These are phyloP conservation scores for Excalfactoria chinensis DNA, from an alignment of 2,113 vertebrate genomes.

Conservation along the genomic window DNA sequence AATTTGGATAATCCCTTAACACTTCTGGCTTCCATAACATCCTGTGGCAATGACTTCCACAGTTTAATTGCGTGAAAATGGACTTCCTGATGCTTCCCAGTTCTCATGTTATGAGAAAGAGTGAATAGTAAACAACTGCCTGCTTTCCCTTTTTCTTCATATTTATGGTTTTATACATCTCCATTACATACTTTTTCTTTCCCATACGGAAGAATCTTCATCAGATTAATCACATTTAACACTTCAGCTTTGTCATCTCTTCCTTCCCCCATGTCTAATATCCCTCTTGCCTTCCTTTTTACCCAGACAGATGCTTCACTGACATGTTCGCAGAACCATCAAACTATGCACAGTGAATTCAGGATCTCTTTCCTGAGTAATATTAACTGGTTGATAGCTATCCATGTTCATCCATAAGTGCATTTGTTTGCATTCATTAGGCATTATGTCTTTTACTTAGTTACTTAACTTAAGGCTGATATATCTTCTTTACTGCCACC, in stretches of 20 bases:
- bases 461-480: background rate
- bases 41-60: conserved; percentile 59
- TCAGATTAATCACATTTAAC: background rate
- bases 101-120: background rate
- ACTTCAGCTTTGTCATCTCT: background rate
- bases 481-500: background rate
- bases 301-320: background rate
- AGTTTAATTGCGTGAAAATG: background rate
- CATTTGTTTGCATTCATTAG: background rate
- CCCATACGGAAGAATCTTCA: background rate
- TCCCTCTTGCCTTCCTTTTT: background rate
- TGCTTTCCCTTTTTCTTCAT: background rate
- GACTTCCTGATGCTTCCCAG: conserved; percentile 15
- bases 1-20: conserved; percentile 46
- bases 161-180: background rate
- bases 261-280: background rate
- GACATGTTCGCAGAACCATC: background rate
- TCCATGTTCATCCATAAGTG: background rate
- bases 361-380: background rate
- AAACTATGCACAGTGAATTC: background rate
- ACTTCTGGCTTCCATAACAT: conserved; percentile 36
- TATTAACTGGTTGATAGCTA: background rate
- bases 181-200: background rate
- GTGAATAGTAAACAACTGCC: background rate
- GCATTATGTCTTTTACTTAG: background rate